Evolutionary conservation across 2,888 invertebrate genomes (phyloP), one percentile per base, ranked within the genome.

Genomic region (Rhogogaster chlorosoma): DNA sequence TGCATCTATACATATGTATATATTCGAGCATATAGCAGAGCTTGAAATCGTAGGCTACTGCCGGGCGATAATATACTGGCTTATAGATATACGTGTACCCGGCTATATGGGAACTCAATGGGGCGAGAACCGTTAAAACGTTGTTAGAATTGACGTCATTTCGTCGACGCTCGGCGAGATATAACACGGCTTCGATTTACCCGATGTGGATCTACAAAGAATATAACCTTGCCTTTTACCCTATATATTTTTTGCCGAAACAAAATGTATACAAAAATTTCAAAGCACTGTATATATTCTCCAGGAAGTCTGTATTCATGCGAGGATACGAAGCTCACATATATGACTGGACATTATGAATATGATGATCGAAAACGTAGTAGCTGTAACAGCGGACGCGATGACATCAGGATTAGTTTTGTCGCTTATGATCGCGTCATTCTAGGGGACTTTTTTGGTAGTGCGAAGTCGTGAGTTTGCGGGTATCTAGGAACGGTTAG

Each of bases 391-490:
- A 70, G 29, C 70, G 22, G n/a, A 36, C n/a, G 32, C 18, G 70
- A 70, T 70, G 70, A 70, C 70, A 70, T 70, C 70, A 70, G 70
- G 32, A 70, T 70, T 70, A 70, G 70, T 70, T 70, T 70, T 36
- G 70, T 80, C 80, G 61, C 80, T 9, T n/a, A 38, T 61, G 10
- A 80, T 77, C 18, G 15, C 77, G 77, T 77, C 77, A 77, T 80
- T 38, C 18, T 18, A 61, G 57, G 57, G 22, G 61, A 80, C 80
- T 80, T 80, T 80, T 73, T 80, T 80, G 49, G 80, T 61, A 26
- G 26, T 6, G 26, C 18, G 12, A 22, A 26, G 12, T 61, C 61
- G 18, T 12, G 12, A 9, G 22, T 22, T 61, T 26, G 61, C 22
- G 61, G 9, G 26, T 61, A 57, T 80, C 3, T 36, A 32, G 36